These are phyloP conservation scores for Microcebus tavaratra DNA, from an alignment of 2,113 vertebrate species.

Conservation along the genomic window DNA sequence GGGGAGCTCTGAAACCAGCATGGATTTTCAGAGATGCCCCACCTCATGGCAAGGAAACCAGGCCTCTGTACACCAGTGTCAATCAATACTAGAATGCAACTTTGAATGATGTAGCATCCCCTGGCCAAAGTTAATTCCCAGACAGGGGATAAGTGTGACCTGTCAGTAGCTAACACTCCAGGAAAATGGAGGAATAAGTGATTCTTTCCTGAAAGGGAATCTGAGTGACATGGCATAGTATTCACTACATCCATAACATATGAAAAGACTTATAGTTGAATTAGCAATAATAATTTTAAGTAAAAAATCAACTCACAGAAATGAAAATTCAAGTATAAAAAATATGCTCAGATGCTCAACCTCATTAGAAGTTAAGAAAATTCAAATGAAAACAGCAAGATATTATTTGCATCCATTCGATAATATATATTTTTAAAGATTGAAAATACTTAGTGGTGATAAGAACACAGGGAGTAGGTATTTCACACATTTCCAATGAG, in stretches of 20 bases:
- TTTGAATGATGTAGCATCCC: not conserved
- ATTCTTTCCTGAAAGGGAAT: conserved; percentile 18
- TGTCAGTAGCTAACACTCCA: not conserved
- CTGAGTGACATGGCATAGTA: not conserved
- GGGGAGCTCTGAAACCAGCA: not conserved
- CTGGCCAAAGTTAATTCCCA: not conserved
- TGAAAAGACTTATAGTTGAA: not conserved
- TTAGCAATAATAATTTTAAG: conserved; percentile 21
- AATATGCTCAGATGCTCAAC: not conserved
- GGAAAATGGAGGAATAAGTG: not conserved
- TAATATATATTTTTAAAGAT: not conserved
- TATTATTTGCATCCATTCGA: not conserved
- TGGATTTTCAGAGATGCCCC: not conserved
- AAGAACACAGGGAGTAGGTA: not conserved
- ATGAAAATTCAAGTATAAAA: conserved; percentile 4
- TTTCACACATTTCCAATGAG: not conserved
- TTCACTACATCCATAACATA: not conserved
- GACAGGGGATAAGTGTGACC: not conserved
- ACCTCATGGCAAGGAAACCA: not conserved
- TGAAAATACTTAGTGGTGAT: not conserved
- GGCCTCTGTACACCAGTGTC: not conserved
- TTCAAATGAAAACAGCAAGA: not conserved
- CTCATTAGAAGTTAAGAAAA: not conserved
- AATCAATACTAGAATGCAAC: not conserved
- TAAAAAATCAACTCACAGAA: not conserved